Percentiles rank a stretch among this genome's conserved stretches.
These are phyloP conservation scores for Oostethus manadensis DNA, from an alignment of 2,113 vertebrate genomes.

Conservation along the genomic window DNA sequence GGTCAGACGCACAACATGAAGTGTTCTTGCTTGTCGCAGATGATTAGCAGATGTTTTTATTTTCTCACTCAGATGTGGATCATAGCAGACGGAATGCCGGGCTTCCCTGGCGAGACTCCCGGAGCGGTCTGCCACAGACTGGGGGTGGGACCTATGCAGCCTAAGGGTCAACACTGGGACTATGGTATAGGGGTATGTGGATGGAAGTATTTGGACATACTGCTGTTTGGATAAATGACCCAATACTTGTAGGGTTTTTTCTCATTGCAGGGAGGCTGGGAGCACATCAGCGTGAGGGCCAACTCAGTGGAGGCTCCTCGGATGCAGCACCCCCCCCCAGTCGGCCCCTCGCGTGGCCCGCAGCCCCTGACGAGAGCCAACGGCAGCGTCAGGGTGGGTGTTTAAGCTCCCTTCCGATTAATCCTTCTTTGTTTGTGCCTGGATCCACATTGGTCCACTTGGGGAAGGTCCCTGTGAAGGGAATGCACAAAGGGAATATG, in stretches of 20 bases:
- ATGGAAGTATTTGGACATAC: not conserved
- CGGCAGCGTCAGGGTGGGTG: slow-evolving; percentile 62
- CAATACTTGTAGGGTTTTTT: not conserved
- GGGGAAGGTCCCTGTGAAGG: not conserved
- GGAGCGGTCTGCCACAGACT: slow-evolving; percentile 84
- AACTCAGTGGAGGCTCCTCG: slow-evolving; percentile 74
- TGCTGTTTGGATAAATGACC: not conserved
- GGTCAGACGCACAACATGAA: slow-evolving; percentile 62
- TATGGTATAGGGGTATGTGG: slow-evolving; percentile 85
- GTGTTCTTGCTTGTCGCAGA: too few species aligned
- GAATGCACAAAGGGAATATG: not conserved
- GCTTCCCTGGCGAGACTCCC: slow-evolving; percentile 80
- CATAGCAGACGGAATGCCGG: slow-evolving; percentile 85
- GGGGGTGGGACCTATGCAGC: slow-evolving; percentile 83
- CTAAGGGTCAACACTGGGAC: slow-evolving; percentile 89
- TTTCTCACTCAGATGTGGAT: slow-evolving; percentile 84
- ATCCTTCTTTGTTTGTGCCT: slow-evolving; percentile 36
- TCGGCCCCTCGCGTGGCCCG: slow-evolving; percentile 41
- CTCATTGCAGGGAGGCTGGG: slow-evolving; percentile 85
- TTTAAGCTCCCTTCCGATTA: slow-evolving; percentile 29
- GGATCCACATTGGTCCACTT: slow-evolving; percentile 20
- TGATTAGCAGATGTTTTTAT: not conserved
- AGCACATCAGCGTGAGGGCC: slow-evolving; percentile 84
- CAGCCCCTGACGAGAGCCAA: slow-evolving; percentile 42
- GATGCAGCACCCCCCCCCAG: slow-evolving; percentile 5